Conservation (phyloP, 30 jellyfish, hydroid and myxozoan genomes). For the Turritopsis rubra region DNA sequence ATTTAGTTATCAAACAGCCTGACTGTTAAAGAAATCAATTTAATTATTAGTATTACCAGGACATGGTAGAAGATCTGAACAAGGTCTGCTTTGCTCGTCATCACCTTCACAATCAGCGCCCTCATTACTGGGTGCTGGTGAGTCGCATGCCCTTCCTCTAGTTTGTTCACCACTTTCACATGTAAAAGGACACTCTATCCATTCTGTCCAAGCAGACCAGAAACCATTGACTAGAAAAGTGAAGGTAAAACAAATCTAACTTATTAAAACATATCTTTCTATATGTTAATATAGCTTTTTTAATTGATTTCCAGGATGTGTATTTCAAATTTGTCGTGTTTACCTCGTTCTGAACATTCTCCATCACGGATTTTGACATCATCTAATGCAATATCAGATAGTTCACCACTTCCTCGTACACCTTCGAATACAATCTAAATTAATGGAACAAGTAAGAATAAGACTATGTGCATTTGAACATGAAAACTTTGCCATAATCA, state of each 20-base stretch:
- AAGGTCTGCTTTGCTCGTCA: not conserved
- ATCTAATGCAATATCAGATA: not conserved
- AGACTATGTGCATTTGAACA: too few relatives aligned
- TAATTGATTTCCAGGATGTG: too few relatives aligned
- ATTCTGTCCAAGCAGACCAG: not conserved
- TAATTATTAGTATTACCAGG: too few relatives aligned
- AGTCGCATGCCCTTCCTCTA: not conserved
- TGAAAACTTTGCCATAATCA: too few relatives aligned
- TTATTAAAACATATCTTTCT: too few relatives aligned
- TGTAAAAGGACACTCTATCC: not conserved
- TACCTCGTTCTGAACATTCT: not conserved
- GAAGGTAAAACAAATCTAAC: not conserved
- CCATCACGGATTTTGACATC: not conserved
- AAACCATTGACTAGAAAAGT: not conserved
- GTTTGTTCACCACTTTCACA: not conserved
- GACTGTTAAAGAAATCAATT: too few relatives aligned
- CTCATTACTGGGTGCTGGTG: not conserved
- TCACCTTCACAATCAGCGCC: not conserved
- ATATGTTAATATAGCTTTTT: too few relatives aligned
- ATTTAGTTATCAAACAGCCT: too few relatives aligned
- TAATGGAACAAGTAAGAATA: too few relatives aligned
- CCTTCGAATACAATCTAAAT: not conserved
- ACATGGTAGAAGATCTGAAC: not conserved
- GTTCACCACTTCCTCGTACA: not conserved
- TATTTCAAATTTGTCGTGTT: too few relatives aligned